A percentile compares a stretch with the other conserved stretches of the same genome.
phyloP scores from a whole-genome alignment of 1,140 invertebrate genomes.

The Oreohelix idahoensis region DNA sequence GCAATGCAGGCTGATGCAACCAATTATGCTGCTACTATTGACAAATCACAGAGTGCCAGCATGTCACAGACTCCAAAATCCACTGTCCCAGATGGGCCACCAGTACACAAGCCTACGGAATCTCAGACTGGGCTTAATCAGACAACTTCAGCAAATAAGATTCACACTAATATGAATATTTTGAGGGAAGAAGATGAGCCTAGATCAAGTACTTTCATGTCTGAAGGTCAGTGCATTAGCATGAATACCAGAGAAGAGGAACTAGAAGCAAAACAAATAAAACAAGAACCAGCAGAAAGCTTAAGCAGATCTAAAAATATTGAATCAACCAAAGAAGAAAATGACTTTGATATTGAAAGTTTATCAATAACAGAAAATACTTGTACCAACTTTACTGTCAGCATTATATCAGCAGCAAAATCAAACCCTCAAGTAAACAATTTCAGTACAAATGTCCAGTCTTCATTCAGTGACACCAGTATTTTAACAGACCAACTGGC shows the following conservation, averaged over 20 bases:
- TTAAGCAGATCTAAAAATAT: neutral
- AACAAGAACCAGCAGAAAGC: neutral
- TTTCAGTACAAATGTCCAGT: no score
- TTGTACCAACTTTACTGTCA: no score
- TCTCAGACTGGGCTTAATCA: neutral
- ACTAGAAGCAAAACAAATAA: neutral
- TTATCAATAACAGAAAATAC: neutral
- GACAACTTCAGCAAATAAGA: neutral
- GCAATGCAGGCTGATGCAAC: constrained; percentile 4
- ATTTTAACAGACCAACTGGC: no score
- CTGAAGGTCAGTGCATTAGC: neutral
- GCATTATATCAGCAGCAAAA: neutral
- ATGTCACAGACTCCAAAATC: no score
- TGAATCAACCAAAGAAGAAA: neutral
- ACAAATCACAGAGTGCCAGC: neutral
- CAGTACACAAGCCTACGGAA: neutral
- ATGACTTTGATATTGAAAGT: neutral
- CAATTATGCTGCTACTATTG: neutral
- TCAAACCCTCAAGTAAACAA: no score
- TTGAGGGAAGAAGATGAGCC: neutral
- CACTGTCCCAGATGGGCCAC: neutral
- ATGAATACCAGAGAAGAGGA: neutral
- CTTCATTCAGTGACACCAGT: no score
- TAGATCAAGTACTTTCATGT: neutral
- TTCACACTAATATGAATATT: neutral